Evolutionary conservation across 2,797 vertebrate genomes (phyloP), one percentile per base, ranked within the genome.

Genomic region (Sternarchorhynchus goeldii): DNA sequence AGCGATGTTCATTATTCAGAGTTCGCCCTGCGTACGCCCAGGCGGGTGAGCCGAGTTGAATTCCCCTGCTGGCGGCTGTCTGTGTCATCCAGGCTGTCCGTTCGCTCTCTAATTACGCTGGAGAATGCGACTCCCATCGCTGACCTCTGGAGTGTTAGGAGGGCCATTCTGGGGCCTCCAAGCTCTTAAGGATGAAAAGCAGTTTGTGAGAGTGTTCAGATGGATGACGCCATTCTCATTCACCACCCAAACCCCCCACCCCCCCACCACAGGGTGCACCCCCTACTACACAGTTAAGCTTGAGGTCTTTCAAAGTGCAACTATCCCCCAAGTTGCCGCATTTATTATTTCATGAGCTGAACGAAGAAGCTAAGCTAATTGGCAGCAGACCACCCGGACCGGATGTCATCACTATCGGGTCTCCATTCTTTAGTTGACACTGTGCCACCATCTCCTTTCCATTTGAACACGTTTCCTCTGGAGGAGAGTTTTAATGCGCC

Each of bases 301-400:
- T 10, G 73, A 79, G 74, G 82, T 84, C 82, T 77, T 81, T 66
- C 74, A 50, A 6, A 82, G 58, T 73, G 73, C 80, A 79, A 29
- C 70, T 81, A 73, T 77, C 69, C 77, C 78, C 73, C 79, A 70
- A 76, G 72, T 65, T 32, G 31, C 57, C 50, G 5, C 68, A 39
- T 56, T 79, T 81, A 84, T 72, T 82, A 64, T 79, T 86, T 79
- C 63, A 85, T 83, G 74, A 81, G 75, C 50, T 32, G 55, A 55
- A 39, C 14, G 25, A 67, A 65, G 68, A 63, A 81, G 73, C 78
- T 12, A 59, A 81, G 79, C 67, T 83, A 79, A 81, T 85, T 84
- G 76, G 69, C 83, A 41, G 56, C 36, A 55, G 65, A 55, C 36
- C 57, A 59, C 76, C 60, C 25, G n/a, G 58, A 17, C 45, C 53